A percentile compares a stretch with the other conserved stretches of the same genome.
Evolutionary conservation across 2,113 vertebrate genomes (phyloP).

Genomic region (Fukomys damarensis): DNA sequence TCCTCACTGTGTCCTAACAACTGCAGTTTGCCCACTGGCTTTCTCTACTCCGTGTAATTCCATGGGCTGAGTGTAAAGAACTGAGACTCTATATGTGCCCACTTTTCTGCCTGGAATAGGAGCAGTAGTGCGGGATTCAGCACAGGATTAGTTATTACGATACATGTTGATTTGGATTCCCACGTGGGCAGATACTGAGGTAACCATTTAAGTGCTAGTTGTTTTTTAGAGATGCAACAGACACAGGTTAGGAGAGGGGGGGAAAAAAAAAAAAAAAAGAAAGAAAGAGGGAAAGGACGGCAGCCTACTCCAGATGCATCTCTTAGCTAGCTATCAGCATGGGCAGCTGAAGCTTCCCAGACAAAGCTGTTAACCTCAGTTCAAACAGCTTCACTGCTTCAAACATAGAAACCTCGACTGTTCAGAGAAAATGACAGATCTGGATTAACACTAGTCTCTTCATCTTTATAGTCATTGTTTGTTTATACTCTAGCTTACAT

Average conservation of each 20-base stretch:
- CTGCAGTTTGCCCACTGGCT: too few relatives aligned
- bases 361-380: accelerated
- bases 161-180: not conserved
- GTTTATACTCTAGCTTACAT: not conserved
- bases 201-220: not conserved
- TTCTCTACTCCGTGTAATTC: not conserved
- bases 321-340: accelerated
- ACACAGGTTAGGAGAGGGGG: not conserved
- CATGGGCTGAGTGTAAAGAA: accelerated
- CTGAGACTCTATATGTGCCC: accelerated
- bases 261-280: not conserved
- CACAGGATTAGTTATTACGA: accelerated
- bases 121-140: accelerated
- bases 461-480: not conserved
- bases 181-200: not conserved
- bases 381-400: not conserved
- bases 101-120: not conserved
- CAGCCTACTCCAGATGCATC: accelerated
- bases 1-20: not conserved
- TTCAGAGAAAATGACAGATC: not conserved
- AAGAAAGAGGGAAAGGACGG: not conserved
- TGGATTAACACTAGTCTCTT: not conserved
- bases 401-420: not conserved
- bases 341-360: too few relatives aligned
- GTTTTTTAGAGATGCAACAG: not conserved